A percentile compares a stretch with the other conserved stretches of the same genome.
Evolutionary conservation across 2,113 vertebrate species (phyloP).

Genomic region (Platycercus adscitus): DNA sequence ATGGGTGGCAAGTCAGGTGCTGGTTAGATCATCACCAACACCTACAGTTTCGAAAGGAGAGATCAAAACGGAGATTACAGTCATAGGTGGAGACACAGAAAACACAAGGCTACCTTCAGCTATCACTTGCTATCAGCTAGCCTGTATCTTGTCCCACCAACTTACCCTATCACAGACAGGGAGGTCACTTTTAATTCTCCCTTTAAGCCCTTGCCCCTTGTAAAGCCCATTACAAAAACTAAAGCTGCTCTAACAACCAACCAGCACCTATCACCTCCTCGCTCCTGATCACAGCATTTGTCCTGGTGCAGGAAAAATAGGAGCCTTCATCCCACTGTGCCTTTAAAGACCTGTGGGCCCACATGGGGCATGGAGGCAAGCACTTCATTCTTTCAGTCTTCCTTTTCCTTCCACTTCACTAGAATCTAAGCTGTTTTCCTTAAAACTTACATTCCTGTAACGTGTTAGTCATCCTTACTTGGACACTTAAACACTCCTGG

Average conservation of each 20-base stretch:
- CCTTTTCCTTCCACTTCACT: not conserved
- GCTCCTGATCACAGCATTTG: not conserved
- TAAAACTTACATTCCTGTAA: not conserved
- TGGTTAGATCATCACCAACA: slow-evolving; percentile 39
- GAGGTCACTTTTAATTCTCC: not conserved
- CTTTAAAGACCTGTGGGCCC: not conserved
- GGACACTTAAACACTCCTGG: not conserved
- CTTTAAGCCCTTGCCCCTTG: not conserved
- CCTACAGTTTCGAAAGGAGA: slow-evolving; percentile 28
- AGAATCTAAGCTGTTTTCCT: not conserved
- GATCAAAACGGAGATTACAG: slow-evolving; percentile 25
- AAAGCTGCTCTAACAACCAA: not conserved
- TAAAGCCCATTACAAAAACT: not conserved
- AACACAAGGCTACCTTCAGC: not conserved
- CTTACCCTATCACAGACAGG: not conserved
- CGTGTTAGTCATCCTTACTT: not conserved
- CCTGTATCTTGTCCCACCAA: not conserved
- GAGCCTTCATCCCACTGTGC: not conserved
- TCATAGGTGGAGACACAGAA: not conserved
- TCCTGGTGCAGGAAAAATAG: not conserved
- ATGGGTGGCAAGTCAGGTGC: not conserved
- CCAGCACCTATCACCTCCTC: not conserved
- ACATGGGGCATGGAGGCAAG: not conserved
- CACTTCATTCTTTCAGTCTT: not conserved
- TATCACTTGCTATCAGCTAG: not conserved